Evolutionary conservation across 2,113 vertebrate species (phyloP).

Genomic region (Brienomyrus longianalis): DNA sequence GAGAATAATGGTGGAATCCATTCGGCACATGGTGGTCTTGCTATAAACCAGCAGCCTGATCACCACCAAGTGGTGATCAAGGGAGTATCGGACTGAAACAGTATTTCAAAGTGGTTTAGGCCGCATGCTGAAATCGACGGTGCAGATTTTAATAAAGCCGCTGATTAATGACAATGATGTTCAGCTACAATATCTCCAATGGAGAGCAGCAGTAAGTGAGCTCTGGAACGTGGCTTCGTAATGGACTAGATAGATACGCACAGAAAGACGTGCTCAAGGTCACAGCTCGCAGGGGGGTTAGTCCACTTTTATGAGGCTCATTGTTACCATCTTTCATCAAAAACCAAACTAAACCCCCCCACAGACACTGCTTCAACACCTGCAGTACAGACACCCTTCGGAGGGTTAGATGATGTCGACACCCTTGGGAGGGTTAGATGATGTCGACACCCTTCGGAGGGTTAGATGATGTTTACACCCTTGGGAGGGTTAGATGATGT

Average conservation of each 20-base stretch:
- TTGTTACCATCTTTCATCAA: not conserved
- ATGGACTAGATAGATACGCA: not conserved
- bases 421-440: not conserved
- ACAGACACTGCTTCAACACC: not conserved
- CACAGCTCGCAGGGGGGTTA: not conserved
- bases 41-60: not conserved
- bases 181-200: conserved; percentile 10
- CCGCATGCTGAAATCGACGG: not conserved
- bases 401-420: not conserved
- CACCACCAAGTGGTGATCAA: not conserved
- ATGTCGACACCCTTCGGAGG: not conserved
- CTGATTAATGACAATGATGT: conserved; percentile 17
- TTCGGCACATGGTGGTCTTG: not conserved
- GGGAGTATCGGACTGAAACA: not conserved
- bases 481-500: not conserved
- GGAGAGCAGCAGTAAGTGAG: not conserved
- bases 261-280: not conserved
- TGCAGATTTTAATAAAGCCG: conserved; percentile 12
- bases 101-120: not conserved
- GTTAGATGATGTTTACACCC: not conserved
- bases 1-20: not conserved
- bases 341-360: not conserved
- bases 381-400: not conserved
- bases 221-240: not conserved
- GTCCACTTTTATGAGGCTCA: not conserved